These are phyloP conservation scores for Geococcyx californianus DNA, from an alignment of 2,113 vertebrate genomes.

Conservation along the genomic window DNA sequence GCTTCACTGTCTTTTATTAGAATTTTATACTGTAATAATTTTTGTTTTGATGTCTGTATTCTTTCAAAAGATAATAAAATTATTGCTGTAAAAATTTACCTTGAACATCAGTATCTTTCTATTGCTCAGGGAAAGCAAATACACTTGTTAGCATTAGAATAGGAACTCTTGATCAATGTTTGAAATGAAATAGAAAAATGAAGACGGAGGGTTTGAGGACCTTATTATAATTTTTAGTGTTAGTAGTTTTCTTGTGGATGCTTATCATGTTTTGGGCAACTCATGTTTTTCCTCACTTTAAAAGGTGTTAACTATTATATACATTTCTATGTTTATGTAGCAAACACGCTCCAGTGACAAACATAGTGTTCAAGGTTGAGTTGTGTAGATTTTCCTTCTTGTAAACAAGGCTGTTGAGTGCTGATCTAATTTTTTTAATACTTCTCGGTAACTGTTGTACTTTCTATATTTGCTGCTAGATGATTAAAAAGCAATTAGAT, in stretches of 20 bases:
- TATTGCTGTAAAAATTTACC: neutral
- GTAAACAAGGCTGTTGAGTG: neutral
- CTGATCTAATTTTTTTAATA: neutral
- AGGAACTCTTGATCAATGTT: neutral
- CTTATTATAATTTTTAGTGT: neutral
- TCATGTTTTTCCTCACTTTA: neutral
- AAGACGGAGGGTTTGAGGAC: neutral
- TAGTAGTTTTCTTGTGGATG: neutral
- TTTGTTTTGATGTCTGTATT: neutral
- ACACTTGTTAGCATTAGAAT: neutral
- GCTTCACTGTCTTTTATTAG: neutral
- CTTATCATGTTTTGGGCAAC: neutral
- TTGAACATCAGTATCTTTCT: neutral
- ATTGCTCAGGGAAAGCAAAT: neutral
- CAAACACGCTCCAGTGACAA: neutral
- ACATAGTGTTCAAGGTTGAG: neutral
- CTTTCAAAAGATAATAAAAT: neutral
- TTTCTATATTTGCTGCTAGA: neutral
- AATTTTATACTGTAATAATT: neutral
- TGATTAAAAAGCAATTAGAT: neutral
- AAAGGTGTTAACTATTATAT: neutral
- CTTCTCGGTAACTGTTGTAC: neutral
- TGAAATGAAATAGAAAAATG: neutral
- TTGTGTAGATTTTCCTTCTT: neutral
- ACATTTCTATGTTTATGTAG: neutral